Evolutionary conservation across 2,797 vertebrate genomes (phyloP).

Genomic region (Xiphophorus birchmanni): DNA sequence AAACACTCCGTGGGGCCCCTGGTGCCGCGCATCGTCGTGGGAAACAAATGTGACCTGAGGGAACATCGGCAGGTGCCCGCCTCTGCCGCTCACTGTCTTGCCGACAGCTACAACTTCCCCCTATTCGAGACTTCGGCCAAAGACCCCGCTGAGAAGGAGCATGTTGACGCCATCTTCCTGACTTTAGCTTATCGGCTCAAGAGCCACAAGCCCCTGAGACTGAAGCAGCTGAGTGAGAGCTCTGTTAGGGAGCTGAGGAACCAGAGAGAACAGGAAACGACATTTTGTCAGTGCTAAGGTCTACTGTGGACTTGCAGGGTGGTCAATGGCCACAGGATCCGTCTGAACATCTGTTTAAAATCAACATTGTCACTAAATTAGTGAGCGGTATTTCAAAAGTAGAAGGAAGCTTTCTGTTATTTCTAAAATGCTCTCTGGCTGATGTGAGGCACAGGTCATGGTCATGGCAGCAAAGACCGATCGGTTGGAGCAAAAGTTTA

Average conservation of each 20-base stretch:
- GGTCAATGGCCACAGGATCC: neutral
- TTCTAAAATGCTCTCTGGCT: conserved; percentile 12
- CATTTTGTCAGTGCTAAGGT: conserved; percentile 70
- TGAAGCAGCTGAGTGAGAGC: conserved; percentile 76
- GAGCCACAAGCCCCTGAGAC: conserved; percentile 80
- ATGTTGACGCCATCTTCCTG: conserved; percentile 83
- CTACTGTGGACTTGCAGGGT: neutral
- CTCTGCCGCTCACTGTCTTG: conserved; percentile 76
- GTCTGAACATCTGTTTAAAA: conserved; percentile 10
- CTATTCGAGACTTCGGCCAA: conserved; percentile 85
- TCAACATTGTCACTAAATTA: conserved; percentile 3
- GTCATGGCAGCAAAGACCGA: neutral
- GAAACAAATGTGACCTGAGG: conserved; percentile 83
- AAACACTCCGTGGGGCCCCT: conserved; percentile 76
- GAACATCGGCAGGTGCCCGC: conserved; percentile 76
- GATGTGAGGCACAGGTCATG: conserved; percentile 10
- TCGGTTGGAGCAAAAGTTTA: conserved; percentile 44
- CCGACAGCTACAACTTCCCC: conserved; percentile 80
- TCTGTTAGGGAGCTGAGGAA: conserved; percentile 51
- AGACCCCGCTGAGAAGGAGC: conserved; percentile 79
- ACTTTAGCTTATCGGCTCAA: conserved; percentile 83
- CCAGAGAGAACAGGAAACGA: conserved; percentile 59
- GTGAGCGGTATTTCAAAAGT: conserved; percentile 3
- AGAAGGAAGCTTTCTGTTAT: conserved; percentile 9
- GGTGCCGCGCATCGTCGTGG: conserved; percentile 81